A percentile compares a stretch with the other conserved stretches of the same genome.
Conservation (phyloP, 2,888 invertebrate genomes). For the Melikaiella ostensackeni region DNA sequence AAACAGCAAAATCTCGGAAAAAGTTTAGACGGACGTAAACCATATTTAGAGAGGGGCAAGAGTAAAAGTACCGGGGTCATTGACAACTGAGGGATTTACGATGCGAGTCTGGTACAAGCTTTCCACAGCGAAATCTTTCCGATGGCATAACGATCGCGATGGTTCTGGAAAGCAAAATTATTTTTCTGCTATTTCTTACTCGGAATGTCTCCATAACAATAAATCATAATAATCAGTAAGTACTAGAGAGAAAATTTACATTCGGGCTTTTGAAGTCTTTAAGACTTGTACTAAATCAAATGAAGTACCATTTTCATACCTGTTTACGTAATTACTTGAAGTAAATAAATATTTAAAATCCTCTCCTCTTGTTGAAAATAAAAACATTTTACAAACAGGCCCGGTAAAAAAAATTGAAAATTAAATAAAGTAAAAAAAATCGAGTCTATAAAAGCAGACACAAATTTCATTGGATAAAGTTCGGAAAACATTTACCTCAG, state of each 20-base stretch:
- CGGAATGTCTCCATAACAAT: constrained; percentile 7
- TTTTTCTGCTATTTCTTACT: constrained; percentile 2
- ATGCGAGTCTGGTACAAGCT: not conserved
- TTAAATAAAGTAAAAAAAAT: too few species aligned
- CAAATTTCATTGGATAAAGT: too few species aligned
- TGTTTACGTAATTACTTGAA: too few species aligned
- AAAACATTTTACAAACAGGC: too few species aligned
- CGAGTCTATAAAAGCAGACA: too few species aligned
- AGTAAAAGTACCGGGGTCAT: constrained; percentile 57
- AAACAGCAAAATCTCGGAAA: constrained; percentile 50
- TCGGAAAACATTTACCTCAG: too few species aligned
- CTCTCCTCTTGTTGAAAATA: too few species aligned
- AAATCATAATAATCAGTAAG: constrained; percentile 6
- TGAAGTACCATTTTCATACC: too few species aligned
- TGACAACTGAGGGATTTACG: constrained; percentile 56
- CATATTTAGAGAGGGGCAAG: constrained; percentile 48
- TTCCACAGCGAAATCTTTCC: constrained; percentile 11
- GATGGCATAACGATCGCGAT: not conserved
- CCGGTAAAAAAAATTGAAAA: too few species aligned
- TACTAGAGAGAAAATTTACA: too few species aligned
- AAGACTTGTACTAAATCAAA: too few species aligned
- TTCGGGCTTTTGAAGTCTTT: too few species aligned
- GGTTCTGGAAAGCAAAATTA: constrained; percentile 21
- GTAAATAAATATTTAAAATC: not conserved
- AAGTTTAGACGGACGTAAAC: constrained; percentile 52